These are phyloP conservation scores for Desmophyllum pertusum DNA, from an alignment of 92 coral and sea anemone species.

Conservation along the genomic window DNA sequence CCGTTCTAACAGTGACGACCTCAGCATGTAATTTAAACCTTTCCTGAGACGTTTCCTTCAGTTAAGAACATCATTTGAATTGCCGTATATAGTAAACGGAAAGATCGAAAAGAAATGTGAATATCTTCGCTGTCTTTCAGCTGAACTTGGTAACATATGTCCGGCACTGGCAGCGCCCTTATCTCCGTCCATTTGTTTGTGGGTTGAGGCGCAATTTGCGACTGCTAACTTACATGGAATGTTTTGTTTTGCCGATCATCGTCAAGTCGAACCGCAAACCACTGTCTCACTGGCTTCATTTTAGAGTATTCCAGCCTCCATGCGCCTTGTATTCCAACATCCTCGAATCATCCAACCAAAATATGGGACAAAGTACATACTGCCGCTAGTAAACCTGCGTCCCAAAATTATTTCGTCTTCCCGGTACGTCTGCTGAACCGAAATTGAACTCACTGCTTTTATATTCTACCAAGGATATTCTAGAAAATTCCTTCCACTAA, in stretches of 20 bases:
- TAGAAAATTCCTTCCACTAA: neutral
- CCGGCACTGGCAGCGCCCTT: no score
- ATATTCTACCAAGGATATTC: neutral
- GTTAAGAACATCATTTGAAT: neutral
- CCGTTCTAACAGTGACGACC: constrained; percentile 1
- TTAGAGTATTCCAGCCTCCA: no score
- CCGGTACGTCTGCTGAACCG: neutral
- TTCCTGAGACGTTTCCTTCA: neutral
- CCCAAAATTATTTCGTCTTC: neutral
- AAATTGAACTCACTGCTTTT: neutral
- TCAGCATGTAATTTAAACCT: constrained; percentile 5
- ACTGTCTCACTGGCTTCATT: neutral
- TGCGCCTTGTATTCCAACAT: neutral
- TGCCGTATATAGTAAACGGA: neutral
- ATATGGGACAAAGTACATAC: neutral
- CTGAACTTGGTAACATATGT: neutral
- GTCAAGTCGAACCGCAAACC: neutral
- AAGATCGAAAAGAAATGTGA: no score
- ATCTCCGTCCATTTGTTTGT: neutral
- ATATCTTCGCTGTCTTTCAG: neutral
- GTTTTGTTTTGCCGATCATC: neutral
- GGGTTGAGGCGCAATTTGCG: neutral
- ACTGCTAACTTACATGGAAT: neutral
- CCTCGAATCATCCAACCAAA: neutral
- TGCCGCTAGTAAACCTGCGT: neutral